A percentile compares a stretch with the other conserved stretches of the same genome.
These are phyloP conservation scores for Anthopleura xanthogrammica DNA, from an alignment of 92 coral and sea anemone genomes.

Conservation along the genomic window DNA sequence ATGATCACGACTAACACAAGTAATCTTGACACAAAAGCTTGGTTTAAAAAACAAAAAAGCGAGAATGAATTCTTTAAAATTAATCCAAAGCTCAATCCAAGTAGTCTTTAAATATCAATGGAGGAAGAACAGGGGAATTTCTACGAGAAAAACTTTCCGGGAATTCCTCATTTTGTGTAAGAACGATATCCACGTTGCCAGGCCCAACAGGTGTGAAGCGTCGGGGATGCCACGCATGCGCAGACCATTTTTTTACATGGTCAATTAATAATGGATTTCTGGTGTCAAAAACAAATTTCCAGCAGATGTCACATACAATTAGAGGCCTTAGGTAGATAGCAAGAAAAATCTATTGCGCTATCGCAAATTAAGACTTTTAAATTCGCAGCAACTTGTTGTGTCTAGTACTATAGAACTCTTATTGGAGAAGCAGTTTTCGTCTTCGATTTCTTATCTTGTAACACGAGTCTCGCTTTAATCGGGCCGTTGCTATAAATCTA, in stretches of 20 bases:
- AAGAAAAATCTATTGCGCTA: slow-evolving; percentile 24
- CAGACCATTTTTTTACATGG: slow-evolving; percentile 14
- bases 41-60: slow-evolving; percentile 17
- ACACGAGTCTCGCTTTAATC: slow-evolving; percentile 21
- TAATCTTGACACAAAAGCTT: slow-evolving; percentile 25
- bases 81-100: slow-evolving; percentile 13
- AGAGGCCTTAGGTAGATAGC: slow-evolving; percentile 48
- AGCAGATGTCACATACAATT: slow-evolving; percentile 88
- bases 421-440: slow-evolving; percentile 2
- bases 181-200: slow-evolving; percentile 62
- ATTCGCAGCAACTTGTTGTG: slow-evolving; percentile 12
- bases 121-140: neutral
- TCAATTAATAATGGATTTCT: slow-evolving; percentile 68
- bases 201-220: slow-evolving; percentile 80
- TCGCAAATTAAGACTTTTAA: slow-evolving; percentile 37
- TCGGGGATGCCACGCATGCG: slow-evolving; percentile 64
- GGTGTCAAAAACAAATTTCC: slow-evolving; percentile 48
- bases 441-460: slow-evolving; percentile 24
- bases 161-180: neutral
- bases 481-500: slow-evolving; percentile 11
- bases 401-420: neutral
- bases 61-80: slow-evolving; percentile 6
- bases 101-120: neutral
- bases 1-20: slow-evolving; percentile 30
- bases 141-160: neutral